Percentiles rank a stretch among this genome's conserved stretches.
Evolutionary conservation across 2,113 vertebrate genomes (phyloP).

Genomic region (Recurvirostra avosetta): DNA sequence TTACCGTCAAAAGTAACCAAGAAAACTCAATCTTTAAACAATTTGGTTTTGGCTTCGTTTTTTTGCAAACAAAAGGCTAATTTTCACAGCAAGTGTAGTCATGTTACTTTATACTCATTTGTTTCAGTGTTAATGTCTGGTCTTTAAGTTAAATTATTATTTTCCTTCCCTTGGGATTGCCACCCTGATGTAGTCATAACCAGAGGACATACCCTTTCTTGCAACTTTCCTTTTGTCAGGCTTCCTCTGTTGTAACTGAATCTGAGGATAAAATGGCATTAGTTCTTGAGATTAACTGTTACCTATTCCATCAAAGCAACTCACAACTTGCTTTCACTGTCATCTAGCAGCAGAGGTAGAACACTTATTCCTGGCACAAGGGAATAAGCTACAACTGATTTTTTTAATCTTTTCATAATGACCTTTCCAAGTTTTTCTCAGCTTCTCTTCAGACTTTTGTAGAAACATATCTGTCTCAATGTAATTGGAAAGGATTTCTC

Average conservation of each 20-base stretch:
- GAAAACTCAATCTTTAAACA: neutral
- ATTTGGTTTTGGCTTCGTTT: neutral
- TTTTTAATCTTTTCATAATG: neutral
- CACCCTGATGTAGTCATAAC: neutral
- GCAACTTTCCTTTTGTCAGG: neutral
- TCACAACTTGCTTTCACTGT: neutral
- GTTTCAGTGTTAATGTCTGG: constrained; percentile 5
- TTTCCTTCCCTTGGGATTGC: neutral
- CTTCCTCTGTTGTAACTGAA: neutral
- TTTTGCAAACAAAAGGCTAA: neutral
- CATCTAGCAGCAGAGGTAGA: neutral
- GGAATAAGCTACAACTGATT: neutral
- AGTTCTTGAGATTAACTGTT: neutral
- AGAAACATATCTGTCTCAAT: neutral
- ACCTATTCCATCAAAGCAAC: neutral
- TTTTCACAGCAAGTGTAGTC: neutral
- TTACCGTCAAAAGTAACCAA: neutral
- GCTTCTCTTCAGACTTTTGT: neutral
- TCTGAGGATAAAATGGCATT: neutral
- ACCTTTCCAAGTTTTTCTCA: neutral
- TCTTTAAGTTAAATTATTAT: constrained; percentile 13
- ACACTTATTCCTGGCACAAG: neutral
- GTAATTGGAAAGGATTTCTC: neutral
- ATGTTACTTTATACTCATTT: neutral
- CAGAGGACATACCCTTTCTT: neutral